Conservation (phyloP, 2,888 invertebrate species). For the Yponomeuta sedellus region DNA sequence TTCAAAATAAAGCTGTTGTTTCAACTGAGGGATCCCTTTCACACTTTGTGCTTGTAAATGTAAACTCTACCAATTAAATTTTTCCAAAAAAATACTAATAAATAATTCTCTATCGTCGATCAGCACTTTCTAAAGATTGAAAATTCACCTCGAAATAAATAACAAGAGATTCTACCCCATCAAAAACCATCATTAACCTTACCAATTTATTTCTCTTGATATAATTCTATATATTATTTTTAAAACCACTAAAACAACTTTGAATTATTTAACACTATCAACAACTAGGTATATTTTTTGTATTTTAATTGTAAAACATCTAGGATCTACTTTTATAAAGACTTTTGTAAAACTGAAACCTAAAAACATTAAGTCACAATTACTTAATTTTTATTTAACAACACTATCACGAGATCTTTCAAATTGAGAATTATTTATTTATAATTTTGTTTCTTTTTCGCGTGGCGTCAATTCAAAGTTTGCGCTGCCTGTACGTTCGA, state of each 20-base stretch:
- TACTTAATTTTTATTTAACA: neutral
- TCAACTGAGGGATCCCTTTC: too few relatives aligned
- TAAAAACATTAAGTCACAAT: neutral
- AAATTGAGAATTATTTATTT: neutral
- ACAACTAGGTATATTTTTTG: neutral
- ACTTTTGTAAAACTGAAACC: neutral
- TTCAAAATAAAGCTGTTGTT: too few relatives aligned
- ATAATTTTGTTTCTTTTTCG: neutral
- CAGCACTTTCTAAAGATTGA: too few relatives aligned
- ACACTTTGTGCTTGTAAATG: too few relatives aligned
- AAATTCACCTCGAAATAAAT: too few relatives aligned
- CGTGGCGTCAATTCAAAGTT: constrained; percentile 13
- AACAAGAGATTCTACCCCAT: too few relatives aligned
- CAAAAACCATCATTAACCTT: too few relatives aligned
- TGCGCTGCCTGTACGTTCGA: constrained; percentile 15
- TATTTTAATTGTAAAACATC: neutral
- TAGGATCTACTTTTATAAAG: neutral
- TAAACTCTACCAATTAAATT: too few relatives aligned
- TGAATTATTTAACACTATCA: neutral
- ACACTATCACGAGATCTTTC: neutral
- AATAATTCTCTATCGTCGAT: too few relatives aligned
- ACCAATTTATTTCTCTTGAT: too few relatives aligned
- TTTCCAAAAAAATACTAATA: too few relatives aligned
- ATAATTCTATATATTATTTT: neutral
- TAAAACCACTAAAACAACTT: neutral